phyloP scores from a whole-genome alignment of 2,113 vertebrate genomes.

The Aegotheles bennettii region DNA sequence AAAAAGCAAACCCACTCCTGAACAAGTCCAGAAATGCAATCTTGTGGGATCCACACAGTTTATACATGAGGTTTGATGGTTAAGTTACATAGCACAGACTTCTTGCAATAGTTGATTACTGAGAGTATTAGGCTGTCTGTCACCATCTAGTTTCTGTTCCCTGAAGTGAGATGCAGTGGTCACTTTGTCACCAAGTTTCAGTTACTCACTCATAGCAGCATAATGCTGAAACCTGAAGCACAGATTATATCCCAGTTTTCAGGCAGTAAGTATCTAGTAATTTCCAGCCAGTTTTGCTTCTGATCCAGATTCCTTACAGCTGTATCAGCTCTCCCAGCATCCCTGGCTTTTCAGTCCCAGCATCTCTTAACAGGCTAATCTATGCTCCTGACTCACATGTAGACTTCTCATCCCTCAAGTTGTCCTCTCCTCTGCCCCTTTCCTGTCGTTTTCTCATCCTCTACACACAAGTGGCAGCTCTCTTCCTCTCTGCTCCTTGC shows the following conservation, averaged over 20 bases:
- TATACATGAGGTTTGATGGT: not conserved
- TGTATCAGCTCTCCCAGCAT: fast-evolving
- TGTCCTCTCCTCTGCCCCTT: not conserved
- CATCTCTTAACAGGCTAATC: not conserved
- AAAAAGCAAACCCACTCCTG: not conserved
- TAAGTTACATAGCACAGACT: not conserved
- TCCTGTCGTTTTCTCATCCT: not conserved
- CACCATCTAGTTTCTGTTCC: not conserved
- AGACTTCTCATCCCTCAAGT: not conserved
- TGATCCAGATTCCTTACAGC: not conserved
- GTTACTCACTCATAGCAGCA: fast-evolving
- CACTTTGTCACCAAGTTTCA: not conserved
- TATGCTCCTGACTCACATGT: fast-evolving
- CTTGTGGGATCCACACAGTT: not conserved
- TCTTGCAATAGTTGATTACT: not conserved
- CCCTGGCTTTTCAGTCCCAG: not conserved
- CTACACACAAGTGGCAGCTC: fast-evolving
- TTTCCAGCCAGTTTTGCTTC: not conserved
- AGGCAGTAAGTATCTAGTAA: not conserved
- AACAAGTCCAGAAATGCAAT: not conserved
- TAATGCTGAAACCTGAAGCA: not conserved
- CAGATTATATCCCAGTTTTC: not conserved
- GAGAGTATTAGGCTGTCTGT: not conserved
- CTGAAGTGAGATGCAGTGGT: not conserved
- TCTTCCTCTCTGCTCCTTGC: not conserved